Evolutionary conservation across 2,797 vertebrate genomes (phyloP), one percentile per base, ranked within the genome.

Genomic region (Phaenicophaeus curvirostris): DNA sequence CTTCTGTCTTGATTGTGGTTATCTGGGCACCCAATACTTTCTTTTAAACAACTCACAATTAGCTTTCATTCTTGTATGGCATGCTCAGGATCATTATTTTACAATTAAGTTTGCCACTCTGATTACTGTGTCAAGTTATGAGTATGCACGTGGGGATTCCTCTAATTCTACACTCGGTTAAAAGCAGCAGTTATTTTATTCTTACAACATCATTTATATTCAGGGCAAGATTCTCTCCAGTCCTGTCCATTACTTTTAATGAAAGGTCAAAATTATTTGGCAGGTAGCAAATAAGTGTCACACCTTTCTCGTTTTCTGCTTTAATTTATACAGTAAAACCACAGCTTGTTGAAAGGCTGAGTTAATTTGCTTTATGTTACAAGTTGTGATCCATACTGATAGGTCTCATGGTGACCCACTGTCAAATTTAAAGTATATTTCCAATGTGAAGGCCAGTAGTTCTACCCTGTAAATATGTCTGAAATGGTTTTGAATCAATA

Each of bases 91-190:
- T 96, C 80, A 28, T 95, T 97, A 91, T 75, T 92, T 93, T 77
- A 81, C 83, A 86, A 87, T 96, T 95, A 94, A 91, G 72, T 79
- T 95, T 37, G 21, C 82, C 78, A 83, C 92, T 69, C 65, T 79
- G 78, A 69, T 89, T 72, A 88, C 53, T 46, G 30, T 87, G 78
- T 85, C 91, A 96, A 81, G 83, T 87, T 82, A 59, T n/a, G 35
- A 93, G 78, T 66, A 77, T 63, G 89, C 87, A 66, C 44, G 11
- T 19, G 85, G 37, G 85, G 39, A 93, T 79, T 84, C 39, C 46
- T 93, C 25, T 67, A 77, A 73, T 4, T 8, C 71, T 42, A 53
- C 33, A 31, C 71, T 83, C 62, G 86, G 83, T 96, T 90, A 96
- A 83, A 86, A 94, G 37, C 91, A 87, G 91, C 61, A 82, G 46